Evolutionary conservation across 35 echinoderm and acorn worm genomes (phyloP), one percentile per base, ranked within the genome.

Genomic region (Apostichopus parvimensis): DNA sequence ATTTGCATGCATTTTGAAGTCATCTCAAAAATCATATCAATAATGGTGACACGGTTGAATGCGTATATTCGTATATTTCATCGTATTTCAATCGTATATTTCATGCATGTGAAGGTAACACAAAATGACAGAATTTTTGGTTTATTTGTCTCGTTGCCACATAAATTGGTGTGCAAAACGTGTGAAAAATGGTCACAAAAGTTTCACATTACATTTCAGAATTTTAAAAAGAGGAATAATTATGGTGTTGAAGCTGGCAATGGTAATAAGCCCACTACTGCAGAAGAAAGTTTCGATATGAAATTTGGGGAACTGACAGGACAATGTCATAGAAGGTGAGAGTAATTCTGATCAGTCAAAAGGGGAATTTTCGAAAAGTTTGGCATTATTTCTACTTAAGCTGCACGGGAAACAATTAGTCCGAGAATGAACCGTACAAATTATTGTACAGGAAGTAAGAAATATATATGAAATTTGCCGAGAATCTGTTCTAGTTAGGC

Each of bases 321-420:
- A 65, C 7, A 65, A 65, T 14, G 61, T 65, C 14, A 65, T 14
- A 9, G 0, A 65, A 65, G 14, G 0, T 65, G 61, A 14, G 61
- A 65, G 61, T 65, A 65, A 65, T 65, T 65, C 61, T 79, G 8
- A 79, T 24, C 77, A 79, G 20, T 79, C 77, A 79, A 79, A 79
- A 52, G n/a, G 8, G 34, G 77, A 79, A 52, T 79, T 79, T 52
- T 24, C 9, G 34, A 79, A 79, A 21, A 79, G 9, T 79, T 79
- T 11, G 9, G 77, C 77, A 79, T 79, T 79, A 52, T 8, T 79
- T 52, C 77, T 79, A 52, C 77, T 79, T 21, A 79, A 79, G 34
- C 77, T 11, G 77, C 77, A 79, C 7, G 77, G 77, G 20, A 79
- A 79, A 52, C 77, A 79, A n/a, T 52, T 79, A 9, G 34, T 79